Percentiles rank a stretch among this genome's conserved stretches.
These are phyloP conservation scores for Rhinoderma darwinii DNA, from an alignment of 2,113 vertebrate genomes.

Conservation along the genomic window DNA sequence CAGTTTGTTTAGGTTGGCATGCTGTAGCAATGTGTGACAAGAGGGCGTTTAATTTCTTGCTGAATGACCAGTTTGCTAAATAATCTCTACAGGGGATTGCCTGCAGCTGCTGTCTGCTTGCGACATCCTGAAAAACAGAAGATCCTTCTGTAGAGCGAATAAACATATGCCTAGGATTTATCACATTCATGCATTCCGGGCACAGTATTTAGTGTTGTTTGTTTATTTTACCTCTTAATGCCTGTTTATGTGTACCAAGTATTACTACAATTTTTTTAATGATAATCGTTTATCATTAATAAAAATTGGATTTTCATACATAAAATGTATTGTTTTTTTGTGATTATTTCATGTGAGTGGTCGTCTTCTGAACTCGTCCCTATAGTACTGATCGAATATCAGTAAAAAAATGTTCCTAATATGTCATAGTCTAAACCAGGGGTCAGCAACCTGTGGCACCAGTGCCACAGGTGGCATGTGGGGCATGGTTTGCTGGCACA, in stretches of 20 bases:
- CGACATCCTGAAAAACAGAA: conserved; percentile 12
- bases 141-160: background rate
- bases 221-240: background rate
- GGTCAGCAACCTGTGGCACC: too few species aligned
- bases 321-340: too few species aligned
- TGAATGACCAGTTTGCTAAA: conserved; percentile 15
- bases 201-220: background rate
- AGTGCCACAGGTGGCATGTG: too few species aligned
- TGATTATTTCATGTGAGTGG: too few species aligned
- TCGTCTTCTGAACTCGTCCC: too few species aligned
- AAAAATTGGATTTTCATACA: background rate
- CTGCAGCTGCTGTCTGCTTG: conserved; percentile 24
- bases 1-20: background rate
- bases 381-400: too few species aligned
- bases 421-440: too few species aligned
- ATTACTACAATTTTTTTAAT: background rate
- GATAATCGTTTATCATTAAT: background rate
- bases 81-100: conserved; percentile 27
- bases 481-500: too few species aligned
- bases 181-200: background rate
- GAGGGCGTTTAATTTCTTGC: conserved; percentile 17
- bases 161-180: background rate
- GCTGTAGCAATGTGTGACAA: conserved; percentile 10
- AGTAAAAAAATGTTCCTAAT: too few species aligned
- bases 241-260: background rate